Base-by-base conservation (phyloP, 2,113 vertebrate genomes). In the Thinocorus orbignyianus region DNA sequence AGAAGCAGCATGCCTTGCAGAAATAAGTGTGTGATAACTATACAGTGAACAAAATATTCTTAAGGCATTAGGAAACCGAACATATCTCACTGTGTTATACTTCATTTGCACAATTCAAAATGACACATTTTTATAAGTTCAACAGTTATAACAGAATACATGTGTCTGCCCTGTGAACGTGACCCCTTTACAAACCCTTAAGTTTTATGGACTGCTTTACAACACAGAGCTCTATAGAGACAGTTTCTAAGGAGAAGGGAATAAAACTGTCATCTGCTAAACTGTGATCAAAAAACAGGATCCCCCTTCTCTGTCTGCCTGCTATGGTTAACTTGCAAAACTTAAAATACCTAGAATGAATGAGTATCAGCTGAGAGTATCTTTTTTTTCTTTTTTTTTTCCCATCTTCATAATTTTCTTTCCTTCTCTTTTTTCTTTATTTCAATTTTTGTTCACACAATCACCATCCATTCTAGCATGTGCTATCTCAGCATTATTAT, bases 1-100 rank as follows among this genome's bases (percentile, higher is more conserved):
- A 93, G 95, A 93, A 89, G 92, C 93, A 97, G 96, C 96, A 85
- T 91, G 96, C 96, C 95, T 97, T 10, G 93, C 95, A 97, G 98
- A 92, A 95, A 97, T 17, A 12, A 96, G 94, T 31, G 68, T 87
- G 92, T 94, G 97, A 97, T 95, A 96, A 97, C 96, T 88, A 95
- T 92, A 93, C 78, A 71, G 88, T 11, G 78, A 96, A 90, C 91
- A 85, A 88, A 96, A 97, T 88, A 74, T 88, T 97, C 96, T 96
- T 42, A 77, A 95, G 97, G 94, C 96, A 58, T 92, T 35, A 44
- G 95, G 86, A 93, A 94, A 58, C 90, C 8, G 81, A 97, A 90
- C 81, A 51, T 52, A 95, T 94, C 96, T 96, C 51, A 4, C 70
- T 17, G 88, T 51, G 86, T 96, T 95, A 81, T 37, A 26, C 89